Conservation (phyloP, 2,888 invertebrate species). For the Athripsodes cinereus region DNA sequence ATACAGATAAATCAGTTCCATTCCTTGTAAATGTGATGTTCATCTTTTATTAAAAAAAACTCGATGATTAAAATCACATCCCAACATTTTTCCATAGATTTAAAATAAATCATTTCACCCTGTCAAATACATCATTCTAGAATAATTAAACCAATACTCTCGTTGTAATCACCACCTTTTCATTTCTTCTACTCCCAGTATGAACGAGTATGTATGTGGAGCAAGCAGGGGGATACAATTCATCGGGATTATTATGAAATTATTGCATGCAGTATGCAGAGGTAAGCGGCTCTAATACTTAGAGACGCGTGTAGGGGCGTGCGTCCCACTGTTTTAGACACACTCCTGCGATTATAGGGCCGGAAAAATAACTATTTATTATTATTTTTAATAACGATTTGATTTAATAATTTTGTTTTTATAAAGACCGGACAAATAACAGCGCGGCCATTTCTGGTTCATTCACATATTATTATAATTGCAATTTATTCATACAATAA, state of each 20-base stretch:
- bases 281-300: not conserved
- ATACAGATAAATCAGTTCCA: too few species aligned
- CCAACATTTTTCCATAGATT: too few species aligned
- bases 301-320: not conserved
- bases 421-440: not conserved
- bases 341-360: conserved; percentile 12
- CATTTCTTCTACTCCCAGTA: too few species aligned
- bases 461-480: too few species aligned
- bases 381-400: conserved; percentile 1
- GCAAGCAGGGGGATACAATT: not conserved
- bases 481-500: too few species aligned
- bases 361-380: conserved; percentile 7
- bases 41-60: too few species aligned
- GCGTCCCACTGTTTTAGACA: conserved; percentile 5
- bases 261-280: not conserved
- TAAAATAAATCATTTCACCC: too few species aligned
- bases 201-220: not conserved
- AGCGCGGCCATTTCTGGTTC: not conserved
- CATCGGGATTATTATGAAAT: not conserved
- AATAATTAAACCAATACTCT: too few species aligned
- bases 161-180: not conserved
- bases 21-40: too few species aligned
- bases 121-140: too few species aligned
- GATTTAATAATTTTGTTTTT: conserved; percentile 1
- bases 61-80: too few species aligned